Evolutionary conservation across 2,888 invertebrate genomes (phyloP).

Genomic region (Theretra japonica): DNA sequence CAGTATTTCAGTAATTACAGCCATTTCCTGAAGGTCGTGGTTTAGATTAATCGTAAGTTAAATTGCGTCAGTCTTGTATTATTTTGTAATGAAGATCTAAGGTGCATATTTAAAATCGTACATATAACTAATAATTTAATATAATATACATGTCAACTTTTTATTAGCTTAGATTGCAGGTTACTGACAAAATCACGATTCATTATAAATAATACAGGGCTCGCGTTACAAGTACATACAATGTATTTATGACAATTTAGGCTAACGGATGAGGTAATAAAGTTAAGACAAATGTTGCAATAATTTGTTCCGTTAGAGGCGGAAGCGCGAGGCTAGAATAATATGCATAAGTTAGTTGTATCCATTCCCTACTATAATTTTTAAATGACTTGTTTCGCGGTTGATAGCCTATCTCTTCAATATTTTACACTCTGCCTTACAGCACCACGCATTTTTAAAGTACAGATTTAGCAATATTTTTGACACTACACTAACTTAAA

Average conservation of each 20-base stretch:
- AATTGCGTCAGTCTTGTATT: constrained; percentile 4
- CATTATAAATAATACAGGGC: background rate
- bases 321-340: background rate
- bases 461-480: background rate
- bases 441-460: background rate
- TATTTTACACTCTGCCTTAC: background rate
- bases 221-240: background rate
- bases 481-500: background rate
- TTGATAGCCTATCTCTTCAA: constrained; percentile 2
- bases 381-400: too few relatives aligned
- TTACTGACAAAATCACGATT: too few relatives aligned
- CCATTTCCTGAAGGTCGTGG: background rate
- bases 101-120: too few relatives aligned
- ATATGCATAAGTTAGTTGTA: background rate
- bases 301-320: background rate
- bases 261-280: background rate
- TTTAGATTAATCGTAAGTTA: background rate
- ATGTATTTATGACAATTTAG: constrained; percentile 13
- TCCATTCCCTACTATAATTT: constrained; percentile 8
- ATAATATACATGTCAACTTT: too few relatives aligned
- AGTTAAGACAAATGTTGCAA: background rate
- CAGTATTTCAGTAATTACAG: constrained; percentile 13
- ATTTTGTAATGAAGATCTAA: background rate
- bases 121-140: too few relatives aligned
- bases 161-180: too few relatives aligned